These are phyloP conservation scores for Rhyacophila evoluta DNA, from an alignment of 2,888 invertebrate genomes.

Conservation along the genomic window DNA sequence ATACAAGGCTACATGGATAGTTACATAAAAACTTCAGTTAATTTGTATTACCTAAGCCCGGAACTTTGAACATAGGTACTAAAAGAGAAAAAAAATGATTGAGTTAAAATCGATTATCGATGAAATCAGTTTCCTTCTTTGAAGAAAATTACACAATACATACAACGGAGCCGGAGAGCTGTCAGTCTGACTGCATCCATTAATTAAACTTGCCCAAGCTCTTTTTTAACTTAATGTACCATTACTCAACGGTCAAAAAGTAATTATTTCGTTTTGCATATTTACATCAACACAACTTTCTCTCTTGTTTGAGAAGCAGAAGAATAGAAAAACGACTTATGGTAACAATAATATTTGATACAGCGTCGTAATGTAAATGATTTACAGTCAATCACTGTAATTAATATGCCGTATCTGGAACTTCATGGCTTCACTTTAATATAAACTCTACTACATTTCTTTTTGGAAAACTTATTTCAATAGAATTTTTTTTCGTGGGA, in stretches of 20 bases:
- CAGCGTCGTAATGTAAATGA: no score
- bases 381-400: not conserved
- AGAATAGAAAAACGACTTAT: not conserved
- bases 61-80: no score
- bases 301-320: not conserved
- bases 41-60: no score
- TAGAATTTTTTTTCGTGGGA: no score
- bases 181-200: not conserved
- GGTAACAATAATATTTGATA: not conserved
- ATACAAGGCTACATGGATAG: no score
- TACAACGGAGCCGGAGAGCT: not conserved
- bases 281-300: not conserved
- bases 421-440: no score
- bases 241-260: conserved; percentile 9
- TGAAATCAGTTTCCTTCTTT: conserved; percentile 1
- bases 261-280: conserved; percentile 12
- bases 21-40: no score
- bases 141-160: not conserved
- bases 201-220: not conserved
- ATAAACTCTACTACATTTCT: no score
- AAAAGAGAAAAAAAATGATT: no score
- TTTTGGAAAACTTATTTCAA: no score
- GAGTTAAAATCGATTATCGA: not conserved
- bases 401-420: conserved; percentile 56
- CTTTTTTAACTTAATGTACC: not conserved